A percentile compares a stretch with the other conserved stretches of the same genome.
Conservation (phyloP, 2,888 invertebrate genomes). For the Pegoplata infirma region DNA sequence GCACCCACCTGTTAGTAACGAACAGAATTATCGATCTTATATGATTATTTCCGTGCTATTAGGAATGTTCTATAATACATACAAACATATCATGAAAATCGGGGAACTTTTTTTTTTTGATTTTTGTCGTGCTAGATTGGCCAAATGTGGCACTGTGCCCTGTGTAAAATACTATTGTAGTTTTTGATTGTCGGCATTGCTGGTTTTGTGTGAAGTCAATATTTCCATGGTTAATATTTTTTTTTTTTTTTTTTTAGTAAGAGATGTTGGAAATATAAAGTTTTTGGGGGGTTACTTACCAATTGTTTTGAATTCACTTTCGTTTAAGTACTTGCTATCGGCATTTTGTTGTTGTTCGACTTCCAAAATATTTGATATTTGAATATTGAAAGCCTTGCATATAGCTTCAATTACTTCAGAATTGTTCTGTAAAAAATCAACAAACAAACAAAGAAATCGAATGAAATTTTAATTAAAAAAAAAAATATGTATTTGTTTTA, state of each 20-base stretch:
- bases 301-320: slow-evolving; percentile 17
- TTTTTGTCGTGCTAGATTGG: too few relatives aligned
- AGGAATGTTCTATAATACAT: too few relatives aligned
- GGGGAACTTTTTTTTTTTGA: too few relatives aligned
- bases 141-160: too few relatives aligned
- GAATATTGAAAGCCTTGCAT: slow-evolving; percentile 59
- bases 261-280: not conserved
- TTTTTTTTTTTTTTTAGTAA: not conserved
- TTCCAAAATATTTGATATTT: slow-evolving; percentile 48
- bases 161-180: not conserved
- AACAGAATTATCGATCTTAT: too few relatives aligned
- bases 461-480: slow-evolving; percentile 15
- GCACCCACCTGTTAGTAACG: too few relatives aligned
- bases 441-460: slow-evolving; percentile 41
- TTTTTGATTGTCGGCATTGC: not conserved
- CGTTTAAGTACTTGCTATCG: slow-evolving; percentile 32
- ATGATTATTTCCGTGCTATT: too few relatives aligned
- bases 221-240: not conserved
- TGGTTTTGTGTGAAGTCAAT: not conserved
- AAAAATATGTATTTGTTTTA: slow-evolving; percentile 48
- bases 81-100: too few relatives aligned
- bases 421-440: slow-evolving; percentile 61
- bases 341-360: slow-evolving; percentile 47
- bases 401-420: slow-evolving; percentile 60
- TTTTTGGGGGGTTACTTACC: not conserved